Percentiles rank a stretch among this genome's conserved stretches.
phyloP scores from a whole-genome alignment of 2,113 vertebrate genomes.

The Octodon degus region DNA sequence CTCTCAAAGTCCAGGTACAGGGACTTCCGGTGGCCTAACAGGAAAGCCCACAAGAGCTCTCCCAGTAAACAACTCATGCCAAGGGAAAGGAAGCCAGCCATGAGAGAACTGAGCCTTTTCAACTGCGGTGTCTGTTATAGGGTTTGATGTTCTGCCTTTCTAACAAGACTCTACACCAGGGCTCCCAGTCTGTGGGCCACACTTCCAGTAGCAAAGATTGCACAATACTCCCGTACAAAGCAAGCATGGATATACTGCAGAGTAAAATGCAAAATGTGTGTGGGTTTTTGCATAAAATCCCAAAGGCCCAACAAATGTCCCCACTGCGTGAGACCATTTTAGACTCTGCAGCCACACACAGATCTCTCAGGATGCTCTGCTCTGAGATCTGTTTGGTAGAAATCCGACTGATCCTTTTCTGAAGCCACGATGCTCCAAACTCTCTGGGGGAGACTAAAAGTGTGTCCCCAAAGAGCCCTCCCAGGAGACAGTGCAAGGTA shows the following conservation, averaged over 20 bases:
- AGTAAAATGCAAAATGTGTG: neutral
- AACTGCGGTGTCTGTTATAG: neutral
- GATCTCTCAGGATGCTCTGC: neutral
- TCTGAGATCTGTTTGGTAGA: neutral
- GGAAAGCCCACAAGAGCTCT: neutral
- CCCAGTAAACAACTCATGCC: neutral
- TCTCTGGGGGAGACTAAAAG: neutral
- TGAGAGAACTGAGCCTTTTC: neutral
- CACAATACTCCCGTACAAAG: neutral
- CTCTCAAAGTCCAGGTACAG: neutral
- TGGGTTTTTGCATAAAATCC: neutral
- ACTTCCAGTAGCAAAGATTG: neutral
- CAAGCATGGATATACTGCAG: neutral
- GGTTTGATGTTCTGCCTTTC: neutral
- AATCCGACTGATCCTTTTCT: neutral
- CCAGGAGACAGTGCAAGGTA: neutral
- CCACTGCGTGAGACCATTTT: neutral
- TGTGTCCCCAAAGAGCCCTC: neutral
- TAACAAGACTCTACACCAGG: neutral
- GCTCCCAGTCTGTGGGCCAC: neutral
- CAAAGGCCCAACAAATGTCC: neutral
- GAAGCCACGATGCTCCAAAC: neutral
- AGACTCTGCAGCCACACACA: neutral
- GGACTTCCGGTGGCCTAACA: neutral
- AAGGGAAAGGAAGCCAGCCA: neutral